Base-by-base conservation (phyloP, 92 coral and sea anemone species). In the Ricordea florida region DNA sequence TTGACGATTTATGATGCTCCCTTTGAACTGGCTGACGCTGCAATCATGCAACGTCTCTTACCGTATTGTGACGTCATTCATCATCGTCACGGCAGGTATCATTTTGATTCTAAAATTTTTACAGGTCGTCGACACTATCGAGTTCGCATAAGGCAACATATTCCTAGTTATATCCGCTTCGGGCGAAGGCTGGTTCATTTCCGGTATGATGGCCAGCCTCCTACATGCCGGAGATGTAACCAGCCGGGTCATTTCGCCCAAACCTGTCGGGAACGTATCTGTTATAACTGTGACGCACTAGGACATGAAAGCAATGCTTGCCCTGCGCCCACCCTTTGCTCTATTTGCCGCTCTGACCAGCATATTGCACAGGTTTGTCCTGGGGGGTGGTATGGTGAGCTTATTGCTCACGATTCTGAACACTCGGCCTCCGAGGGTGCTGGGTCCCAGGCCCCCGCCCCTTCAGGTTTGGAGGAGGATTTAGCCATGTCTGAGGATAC, bases 281-380 rank as follows among this genome's bases (percentile, higher is more conserved):
- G 34, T 51, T 20, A 15, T 11, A 44, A 57, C 27, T 84, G 89
- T 20, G 69, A 60, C 2, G 43, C 27, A 6, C 4, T 28, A 0
- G 85, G 85, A 3, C 90, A 85, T 42, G 0, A 3, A 1, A 17
- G 21, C 5, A 28, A 0, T 1, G 13, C 0, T 4, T 71, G 78
- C 28, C 55, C 20, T 2, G 4, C 14, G 15, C 16, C n/a, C 0
- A 6, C 2, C 9, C 17, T 28, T 0, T 60, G 70, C 9, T 42
- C 37, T 31, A 27, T 74, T 2, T 59, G 80, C 7, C 41, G 56
- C 2, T 5, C 9, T 14, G 62, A 55, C 16, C 8, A 0, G 10
- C 22, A 4, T 0, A 23, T 0, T 8, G 25, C 3, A 20, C 16
- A 20, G 16, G 16, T 2, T 41, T 41, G 47, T n/a, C n/a, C n/a